Base-by-base conservation (phyloP, 2,113 vertebrate genomes). In the Anhinga rufa region DNA sequence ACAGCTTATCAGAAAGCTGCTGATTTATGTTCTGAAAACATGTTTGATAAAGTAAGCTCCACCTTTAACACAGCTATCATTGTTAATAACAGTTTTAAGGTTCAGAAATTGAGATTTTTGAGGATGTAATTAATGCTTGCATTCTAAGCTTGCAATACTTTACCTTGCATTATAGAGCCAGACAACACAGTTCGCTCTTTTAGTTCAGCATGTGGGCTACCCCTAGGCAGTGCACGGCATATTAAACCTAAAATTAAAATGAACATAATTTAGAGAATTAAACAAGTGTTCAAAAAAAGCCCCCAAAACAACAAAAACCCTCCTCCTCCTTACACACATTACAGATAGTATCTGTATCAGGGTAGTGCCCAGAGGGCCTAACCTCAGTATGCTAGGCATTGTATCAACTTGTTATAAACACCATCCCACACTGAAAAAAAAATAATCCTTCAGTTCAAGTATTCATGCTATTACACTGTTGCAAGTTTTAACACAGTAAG, bases 111-210 rank as follows among this genome's bases (percentile, higher is more conserved):
- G 51, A 96, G 51, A 60, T 28, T 86, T 96, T 8, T 79, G 55
- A 34, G 76, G 34, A 46, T 51, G 38, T 61, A 68, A 60, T 95
- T 85, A 95, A 90, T 4, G 17, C 28, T 68, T 57, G 82, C 55
- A 48, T 88, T 82, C 31, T 74, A 34, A 90, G 42, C 10, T 52
- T 90, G 76, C 24, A 52, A 46, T 34, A 84, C 14, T 68, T 89
- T 98, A 99, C 99, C 99, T 97, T 99, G 99, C 99, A 99, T 99
- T 94, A 99, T 99, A 76, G 99, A 99, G 75, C 99, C 99, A 83
- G 99, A 97, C n/a, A 99, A 97, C 77, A 99, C 96, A 9, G 98
- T 98, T 93, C 99, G 98, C 76, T 99, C 99, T 93, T 99, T 99
- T 9, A 99, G 97, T 68, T 99, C 99, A 44, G 98, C 97, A 92